A percentile compares a stretch with the other conserved stretches of the same genome.
phyloP scores from a whole-genome alignment of 2,113 vertebrate genomes.

The Prietella phreatophila region DNA sequence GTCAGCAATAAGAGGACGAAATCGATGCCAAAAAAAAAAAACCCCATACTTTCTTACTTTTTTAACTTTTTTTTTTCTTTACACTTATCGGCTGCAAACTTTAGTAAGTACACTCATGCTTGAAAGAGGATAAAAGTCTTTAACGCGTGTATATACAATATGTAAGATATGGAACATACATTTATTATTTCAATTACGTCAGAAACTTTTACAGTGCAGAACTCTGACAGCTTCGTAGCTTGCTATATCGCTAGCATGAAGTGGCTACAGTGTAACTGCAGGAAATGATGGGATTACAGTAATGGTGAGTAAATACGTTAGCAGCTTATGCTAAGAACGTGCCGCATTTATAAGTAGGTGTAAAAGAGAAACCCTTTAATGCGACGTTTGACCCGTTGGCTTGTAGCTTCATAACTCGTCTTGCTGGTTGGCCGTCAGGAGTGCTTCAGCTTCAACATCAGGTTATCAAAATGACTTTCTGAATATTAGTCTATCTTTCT shows the following conservation, averaged over 20 bases:
- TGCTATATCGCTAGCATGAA: background rate
- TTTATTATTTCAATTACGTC: background rate
- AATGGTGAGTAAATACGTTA: background rate
- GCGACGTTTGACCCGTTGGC: background rate
- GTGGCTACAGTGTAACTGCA: background rate
- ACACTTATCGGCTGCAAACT: background rate
- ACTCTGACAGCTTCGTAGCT: background rate
- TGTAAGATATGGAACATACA: too few species aligned
- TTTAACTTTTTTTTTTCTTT: background rate
- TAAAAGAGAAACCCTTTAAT: background rate
- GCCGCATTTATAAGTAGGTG: background rate
- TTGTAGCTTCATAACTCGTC: background rate
- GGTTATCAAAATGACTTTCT: slow-evolving; percentile 1
- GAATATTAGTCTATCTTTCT: background rate
- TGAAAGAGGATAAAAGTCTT: background rate
- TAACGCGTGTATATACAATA: background rate
- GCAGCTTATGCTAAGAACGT: background rate
- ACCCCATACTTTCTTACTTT: background rate
- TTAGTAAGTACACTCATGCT: background rate
- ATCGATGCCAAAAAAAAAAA: background rate
- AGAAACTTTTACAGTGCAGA: background rate
- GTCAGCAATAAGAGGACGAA: background rate
- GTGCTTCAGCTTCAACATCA: background rate
- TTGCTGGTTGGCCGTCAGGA: background rate
- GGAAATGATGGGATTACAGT: background rate